Conservation (phyloP, 2,797 vertebrate genomes). For the Mus spretus region DNA sequence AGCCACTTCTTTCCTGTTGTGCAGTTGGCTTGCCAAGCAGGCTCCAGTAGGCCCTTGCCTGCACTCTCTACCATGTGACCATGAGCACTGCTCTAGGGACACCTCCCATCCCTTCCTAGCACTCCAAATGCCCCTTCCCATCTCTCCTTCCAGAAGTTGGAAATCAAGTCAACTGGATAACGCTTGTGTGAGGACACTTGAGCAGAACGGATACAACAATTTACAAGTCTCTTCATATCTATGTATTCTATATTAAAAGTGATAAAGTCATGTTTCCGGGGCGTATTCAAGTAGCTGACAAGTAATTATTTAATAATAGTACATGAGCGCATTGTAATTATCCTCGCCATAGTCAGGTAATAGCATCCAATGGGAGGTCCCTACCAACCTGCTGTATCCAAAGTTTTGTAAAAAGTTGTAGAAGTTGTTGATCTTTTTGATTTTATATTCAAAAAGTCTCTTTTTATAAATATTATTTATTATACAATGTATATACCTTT, state of each 20-base stretch:
- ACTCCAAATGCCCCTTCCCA: slow-evolving; percentile 56
- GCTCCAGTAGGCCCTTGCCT: background rate
- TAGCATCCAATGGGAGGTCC: slow-evolving; percentile 89
- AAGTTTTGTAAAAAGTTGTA: slow-evolving; percentile 99
- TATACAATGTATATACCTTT: slow-evolving; percentile 99
- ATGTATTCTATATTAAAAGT: slow-evolving; percentile 87
- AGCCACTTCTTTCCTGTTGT: background rate
- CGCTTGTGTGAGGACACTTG: slow-evolving; percentile 76
- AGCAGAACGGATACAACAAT: slow-evolving; percentile 79
- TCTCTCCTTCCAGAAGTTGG: slow-evolving; percentile 66
- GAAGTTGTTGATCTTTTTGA: slow-evolving; percentile 97
- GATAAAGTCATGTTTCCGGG: slow-evolving; percentile 84
- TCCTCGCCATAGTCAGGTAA: slow-evolving; percentile 90
- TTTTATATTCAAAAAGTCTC: slow-evolving; percentile 98
- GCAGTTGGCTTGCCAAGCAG: background rate
- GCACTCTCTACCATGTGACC: slow-evolving; percentile 12
- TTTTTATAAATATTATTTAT: slow-evolving; percentile 99
- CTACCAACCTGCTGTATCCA: slow-evolving; percentile 94
- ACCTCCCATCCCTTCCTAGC: background rate
- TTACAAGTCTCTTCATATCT: slow-evolving; percentile 80
- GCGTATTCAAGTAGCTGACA: slow-evolving; percentile 85
- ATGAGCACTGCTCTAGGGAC: background rate
- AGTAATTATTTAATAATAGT: slow-evolving; percentile 88
- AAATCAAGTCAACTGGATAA: slow-evolving; percentile 52
- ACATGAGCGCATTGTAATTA: slow-evolving; percentile 88